phyloP scores from a whole-genome alignment of 2,113 vertebrate species.

The Seriola aureovittata region DNA sequence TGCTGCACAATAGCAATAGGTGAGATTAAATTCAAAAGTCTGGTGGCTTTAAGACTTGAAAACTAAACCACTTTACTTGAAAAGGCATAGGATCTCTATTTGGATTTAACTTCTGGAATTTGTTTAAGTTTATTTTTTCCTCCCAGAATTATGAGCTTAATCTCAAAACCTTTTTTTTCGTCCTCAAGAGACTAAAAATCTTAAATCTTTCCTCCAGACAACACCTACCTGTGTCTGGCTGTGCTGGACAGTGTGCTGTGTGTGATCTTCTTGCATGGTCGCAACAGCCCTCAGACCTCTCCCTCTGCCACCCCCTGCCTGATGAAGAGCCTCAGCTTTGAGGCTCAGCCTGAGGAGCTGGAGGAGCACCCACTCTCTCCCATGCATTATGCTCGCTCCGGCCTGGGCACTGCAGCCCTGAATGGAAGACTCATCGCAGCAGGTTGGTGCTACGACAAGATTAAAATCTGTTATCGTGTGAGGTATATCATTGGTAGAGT shows the following conservation, averaged over 20 bases:
- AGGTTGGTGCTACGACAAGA: constrained; percentile 79
- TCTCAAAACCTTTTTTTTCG: background rate
- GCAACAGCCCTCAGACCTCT: constrained; percentile 95
- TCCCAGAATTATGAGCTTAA: background rate
- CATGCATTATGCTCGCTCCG: constrained; percentile 97
- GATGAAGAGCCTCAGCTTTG: constrained; percentile 96
- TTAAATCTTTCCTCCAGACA: constrained; percentile 80
- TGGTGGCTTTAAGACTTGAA: background rate
- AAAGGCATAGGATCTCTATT: background rate
- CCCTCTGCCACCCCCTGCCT: constrained; percentile 94
- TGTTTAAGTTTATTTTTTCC: too few species aligned
- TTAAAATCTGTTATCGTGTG: background rate
- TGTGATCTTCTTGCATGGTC: constrained; percentile 97
- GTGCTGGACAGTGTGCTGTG: constrained; percentile 95
- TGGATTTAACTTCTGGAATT: too few species aligned
- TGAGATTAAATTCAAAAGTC: background rate
- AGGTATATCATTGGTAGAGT: background rate
- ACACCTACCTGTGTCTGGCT: constrained; percentile 96
- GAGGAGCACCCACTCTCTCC: constrained; percentile 92
- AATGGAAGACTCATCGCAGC: constrained; percentile 92
- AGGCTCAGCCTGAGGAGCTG: constrained; percentile 88
- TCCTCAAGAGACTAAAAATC: background rate
- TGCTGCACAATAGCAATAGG: background rate
- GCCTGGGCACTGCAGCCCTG: constrained; percentile 92
- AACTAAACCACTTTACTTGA: background rate